These are phyloP conservation scores for Eurypyga helias DNA, from an alignment of 2,113 vertebrate species.

Conservation along the genomic window DNA sequence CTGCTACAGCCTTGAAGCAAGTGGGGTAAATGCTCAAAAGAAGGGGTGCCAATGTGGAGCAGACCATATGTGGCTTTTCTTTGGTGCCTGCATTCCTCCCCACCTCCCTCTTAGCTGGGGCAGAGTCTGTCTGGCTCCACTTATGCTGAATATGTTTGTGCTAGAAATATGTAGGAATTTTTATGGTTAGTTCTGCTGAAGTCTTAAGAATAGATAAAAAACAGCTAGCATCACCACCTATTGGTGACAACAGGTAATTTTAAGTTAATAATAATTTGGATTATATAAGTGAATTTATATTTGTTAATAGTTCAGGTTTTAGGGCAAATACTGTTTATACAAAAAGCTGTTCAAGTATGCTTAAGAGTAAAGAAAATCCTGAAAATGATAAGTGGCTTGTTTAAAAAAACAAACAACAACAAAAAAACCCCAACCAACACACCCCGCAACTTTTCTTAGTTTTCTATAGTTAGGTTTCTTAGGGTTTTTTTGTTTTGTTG, in stretches of 20 bases:
- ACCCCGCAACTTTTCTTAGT: too few species aligned
- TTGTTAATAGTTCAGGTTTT: not conserved
- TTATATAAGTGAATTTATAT: not conserved
- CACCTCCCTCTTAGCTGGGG: not conserved
- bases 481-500: too few species aligned
- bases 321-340: not conserved
- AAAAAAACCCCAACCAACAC: not conserved
- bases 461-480: not conserved
- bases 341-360: not conserved
- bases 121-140: not conserved
- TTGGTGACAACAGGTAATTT: conserved; percentile 21
- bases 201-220: not conserved
- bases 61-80: not conserved
- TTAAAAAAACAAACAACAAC: not conserved
- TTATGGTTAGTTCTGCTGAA: not conserved
- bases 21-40: not conserved
- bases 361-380: not conserved
- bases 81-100: not conserved
- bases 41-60: not conserved
- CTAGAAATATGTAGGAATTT: not conserved
- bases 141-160: not conserved
- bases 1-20: not conserved
- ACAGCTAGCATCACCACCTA: conserved; percentile 62
- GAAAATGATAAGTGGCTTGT: not conserved
- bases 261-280: not conserved